A percentile compares a stretch with the other conserved stretches of the same genome.
Evolutionary conservation across 2,113 vertebrate genomes (phyloP).

Genomic region (Charadrius vociferus): DNA sequence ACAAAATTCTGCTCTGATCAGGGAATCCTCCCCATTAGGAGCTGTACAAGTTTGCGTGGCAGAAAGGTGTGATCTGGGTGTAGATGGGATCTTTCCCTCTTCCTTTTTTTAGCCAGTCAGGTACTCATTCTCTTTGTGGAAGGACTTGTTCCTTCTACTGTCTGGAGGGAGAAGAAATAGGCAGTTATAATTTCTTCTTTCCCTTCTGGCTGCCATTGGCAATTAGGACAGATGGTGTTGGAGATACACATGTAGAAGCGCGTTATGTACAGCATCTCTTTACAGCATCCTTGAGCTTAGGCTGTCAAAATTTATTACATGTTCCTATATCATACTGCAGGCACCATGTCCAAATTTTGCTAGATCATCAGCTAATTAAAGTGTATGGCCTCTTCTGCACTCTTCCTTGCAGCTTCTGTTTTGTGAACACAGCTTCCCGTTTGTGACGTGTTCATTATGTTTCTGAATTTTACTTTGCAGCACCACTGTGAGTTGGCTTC

Average conservation of each 20-base stretch:
- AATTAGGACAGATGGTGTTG: neutral
- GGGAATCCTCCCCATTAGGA: neutral
- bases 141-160: neutral
- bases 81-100: neutral
- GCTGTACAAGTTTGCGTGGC: neutral
- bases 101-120: neutral
- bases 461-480: neutral
- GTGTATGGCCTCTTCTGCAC: neutral
- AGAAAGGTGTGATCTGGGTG: neutral
- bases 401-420: neutral
- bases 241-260: neutral
- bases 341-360: neutral
- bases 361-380: constrained; percentile 26
- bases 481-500: neutral
- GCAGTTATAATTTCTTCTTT: neutral
- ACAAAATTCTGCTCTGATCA: neutral
- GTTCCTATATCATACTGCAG: neutral
- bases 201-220: neutral
- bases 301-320: neutral
- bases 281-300: neutral
- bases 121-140: neutral
- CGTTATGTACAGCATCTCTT: neutral
- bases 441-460: neutral
- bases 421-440: neutral
- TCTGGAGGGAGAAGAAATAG: neutral